A percentile compares a stretch with the other conserved stretches of the same genome.
Evolutionary conservation across 2,888 invertebrate species (phyloP).

Genomic region (Oscheius sp.): DNA sequence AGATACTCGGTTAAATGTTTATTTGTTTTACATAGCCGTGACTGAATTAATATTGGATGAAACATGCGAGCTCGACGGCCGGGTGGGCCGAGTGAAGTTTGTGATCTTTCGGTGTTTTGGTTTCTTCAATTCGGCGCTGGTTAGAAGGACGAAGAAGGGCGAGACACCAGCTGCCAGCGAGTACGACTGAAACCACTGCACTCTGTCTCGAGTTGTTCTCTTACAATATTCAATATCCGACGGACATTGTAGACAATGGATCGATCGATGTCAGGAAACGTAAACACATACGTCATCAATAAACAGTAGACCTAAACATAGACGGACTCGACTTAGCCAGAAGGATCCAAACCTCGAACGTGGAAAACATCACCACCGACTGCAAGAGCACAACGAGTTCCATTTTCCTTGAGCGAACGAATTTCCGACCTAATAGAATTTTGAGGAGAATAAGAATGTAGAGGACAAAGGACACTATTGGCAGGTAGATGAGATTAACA

Average conservation of each 20-base stretch:
- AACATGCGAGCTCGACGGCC: not conserved
- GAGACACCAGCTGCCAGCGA: constrained; percentile 8
- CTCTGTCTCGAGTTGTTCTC: no score
- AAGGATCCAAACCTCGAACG: constrained; percentile 2
- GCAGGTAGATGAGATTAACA: not conserved
- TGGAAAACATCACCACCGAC: constrained; percentile 1
- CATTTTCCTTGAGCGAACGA: constrained; percentile 3
- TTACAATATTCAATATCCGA: constrained; percentile 1
- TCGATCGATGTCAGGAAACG: constrained; percentile 5
- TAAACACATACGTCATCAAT: constrained; percentile 2
- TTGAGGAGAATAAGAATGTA: constrained; percentile 10
- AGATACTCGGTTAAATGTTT: not conserved
- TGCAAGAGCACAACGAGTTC: constrained; percentile 1
- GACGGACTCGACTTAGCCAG: no score
- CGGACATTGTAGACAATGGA: not conserved
- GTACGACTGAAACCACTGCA: not conserved
- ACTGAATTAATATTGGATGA: not conserved
- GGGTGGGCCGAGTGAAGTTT: not conserved
- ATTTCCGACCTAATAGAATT: not conserved
- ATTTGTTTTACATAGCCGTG: not conserved
- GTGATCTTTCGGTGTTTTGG: not conserved
- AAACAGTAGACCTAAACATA: not conserved
- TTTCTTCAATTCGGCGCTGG: constrained; percentile 6
- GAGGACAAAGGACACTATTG: not conserved
- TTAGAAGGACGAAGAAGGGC: constrained; percentile 13